These are phyloP conservation scores for Philypnodon macrostomus DNA, from an alignment of 2,797 vertebrate genomes.

Conservation along the genomic window DNA sequence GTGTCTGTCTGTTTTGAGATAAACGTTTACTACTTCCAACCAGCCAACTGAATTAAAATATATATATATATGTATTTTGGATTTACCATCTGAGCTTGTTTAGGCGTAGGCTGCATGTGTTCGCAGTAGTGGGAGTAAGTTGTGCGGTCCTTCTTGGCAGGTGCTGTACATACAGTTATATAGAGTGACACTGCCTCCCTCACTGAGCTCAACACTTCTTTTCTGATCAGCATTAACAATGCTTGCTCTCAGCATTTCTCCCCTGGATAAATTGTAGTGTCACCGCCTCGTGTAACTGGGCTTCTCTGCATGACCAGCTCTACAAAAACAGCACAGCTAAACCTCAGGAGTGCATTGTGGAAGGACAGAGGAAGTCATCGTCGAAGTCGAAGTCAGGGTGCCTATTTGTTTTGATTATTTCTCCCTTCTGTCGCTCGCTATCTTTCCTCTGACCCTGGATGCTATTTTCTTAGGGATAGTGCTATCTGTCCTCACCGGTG, in stretches of 20 bases:
- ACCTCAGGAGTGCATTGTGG: constrained; percentile 15
- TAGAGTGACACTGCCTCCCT: constrained; percentile 32
- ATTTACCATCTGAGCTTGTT: neutral
- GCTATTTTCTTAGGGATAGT: constrained; percentile 16
- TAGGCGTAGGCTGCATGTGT: constrained; percentile 6
- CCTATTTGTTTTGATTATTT: constrained; percentile 46
- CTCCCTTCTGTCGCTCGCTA: constrained; percentile 19
- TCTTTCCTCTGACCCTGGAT: constrained; percentile 9
- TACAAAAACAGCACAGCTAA: constrained; percentile 32
- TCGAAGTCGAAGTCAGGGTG: constrained; percentile 3
- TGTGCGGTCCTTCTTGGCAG: constrained; percentile 21
- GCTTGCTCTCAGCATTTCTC: constrained; percentile 17
- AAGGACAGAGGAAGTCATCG: constrained; percentile 31
- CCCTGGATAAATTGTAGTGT: constrained; percentile 13
- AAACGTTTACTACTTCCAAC: no score
- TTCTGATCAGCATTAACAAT: constrained; percentile 41
- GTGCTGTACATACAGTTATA: constrained; percentile 24
- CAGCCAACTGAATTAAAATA: no score
- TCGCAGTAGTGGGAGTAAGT: constrained; percentile 27
- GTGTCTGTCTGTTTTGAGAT: neutral
- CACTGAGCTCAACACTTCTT: constrained; percentile 19
- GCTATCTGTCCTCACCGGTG: constrained; percentile 30
- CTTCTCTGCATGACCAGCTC: constrained; percentile 29
- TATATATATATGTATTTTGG: neutral
- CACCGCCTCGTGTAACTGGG: constrained; percentile 19